Conservation (phyloP, 2,797 vertebrate species). For the Chlorospingus flavigularis region DNA sequence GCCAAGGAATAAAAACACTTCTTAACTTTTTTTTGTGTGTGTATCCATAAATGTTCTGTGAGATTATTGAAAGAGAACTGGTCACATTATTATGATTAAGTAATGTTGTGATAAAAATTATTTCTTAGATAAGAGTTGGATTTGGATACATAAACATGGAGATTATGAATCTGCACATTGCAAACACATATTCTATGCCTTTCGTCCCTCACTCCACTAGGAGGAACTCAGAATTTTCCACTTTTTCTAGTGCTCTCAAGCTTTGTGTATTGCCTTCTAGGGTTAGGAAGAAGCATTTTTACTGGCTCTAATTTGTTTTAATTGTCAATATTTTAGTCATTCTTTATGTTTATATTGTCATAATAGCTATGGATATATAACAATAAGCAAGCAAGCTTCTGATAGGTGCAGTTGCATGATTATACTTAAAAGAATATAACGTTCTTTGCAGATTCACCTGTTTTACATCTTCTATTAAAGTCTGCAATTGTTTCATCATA, state of each 20-base stretch:
- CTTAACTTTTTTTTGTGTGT: background rate
- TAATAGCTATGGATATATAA: background rate
- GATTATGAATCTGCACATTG: background rate
- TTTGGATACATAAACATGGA: background rate
- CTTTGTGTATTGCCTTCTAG: background rate
- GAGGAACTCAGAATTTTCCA: background rate
- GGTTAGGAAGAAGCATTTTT: background rate
- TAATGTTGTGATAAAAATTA: background rate
- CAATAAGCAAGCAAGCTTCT: background rate
- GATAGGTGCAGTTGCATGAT: background rate
- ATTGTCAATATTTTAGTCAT: background rate
- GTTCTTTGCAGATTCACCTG: background rate
- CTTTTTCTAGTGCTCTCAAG: background rate
- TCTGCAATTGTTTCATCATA: background rate
- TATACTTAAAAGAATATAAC: background rate
- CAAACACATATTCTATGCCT: background rate
- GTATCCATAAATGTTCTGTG: background rate
- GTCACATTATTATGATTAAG: background rate
- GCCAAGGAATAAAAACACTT: background rate
- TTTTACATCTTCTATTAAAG: background rate
- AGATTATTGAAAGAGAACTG: background rate
- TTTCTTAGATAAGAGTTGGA: background rate
- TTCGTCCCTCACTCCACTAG: background rate
- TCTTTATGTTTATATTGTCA: background rate
- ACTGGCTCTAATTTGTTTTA: background rate